Conservation (phyloP, 2,797 vertebrate genomes). For the Podargus strigoides region DNA sequence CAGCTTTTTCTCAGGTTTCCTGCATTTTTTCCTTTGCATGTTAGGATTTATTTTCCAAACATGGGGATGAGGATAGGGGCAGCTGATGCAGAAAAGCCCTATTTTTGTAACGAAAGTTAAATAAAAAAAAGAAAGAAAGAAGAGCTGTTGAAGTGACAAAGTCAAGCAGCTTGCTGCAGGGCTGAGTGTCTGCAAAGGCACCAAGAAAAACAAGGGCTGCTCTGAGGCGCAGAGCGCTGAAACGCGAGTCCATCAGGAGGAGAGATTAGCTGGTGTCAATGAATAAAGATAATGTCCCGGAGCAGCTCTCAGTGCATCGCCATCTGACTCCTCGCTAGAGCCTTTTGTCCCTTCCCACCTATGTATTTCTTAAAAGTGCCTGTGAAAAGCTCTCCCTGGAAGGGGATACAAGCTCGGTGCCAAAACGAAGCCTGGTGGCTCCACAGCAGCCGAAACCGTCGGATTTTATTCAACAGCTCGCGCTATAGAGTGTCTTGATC, state of each 20-base stretch:
- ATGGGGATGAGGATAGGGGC: not conserved
- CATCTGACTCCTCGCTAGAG: not conserved
- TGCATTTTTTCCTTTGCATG: not conserved
- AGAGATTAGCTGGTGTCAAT: slow-evolving; percentile 8
- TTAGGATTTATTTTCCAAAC: not conserved
- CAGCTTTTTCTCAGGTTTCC: not conserved
- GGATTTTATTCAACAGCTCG: not conserved
- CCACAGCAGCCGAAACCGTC: not conserved
- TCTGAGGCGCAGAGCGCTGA: not conserved
- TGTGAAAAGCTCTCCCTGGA: not conserved
- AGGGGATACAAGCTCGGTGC: not conserved
- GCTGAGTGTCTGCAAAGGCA: not conserved
- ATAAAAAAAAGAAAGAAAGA: not conserved
- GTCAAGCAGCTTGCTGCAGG: not conserved
- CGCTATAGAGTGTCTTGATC: slow-evolving; percentile 10
- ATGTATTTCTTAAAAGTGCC: not conserved
- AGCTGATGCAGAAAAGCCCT: not conserved
- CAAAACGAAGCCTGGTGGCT: not conserved
- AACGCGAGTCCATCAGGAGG: not conserved
- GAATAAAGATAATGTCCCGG: not conserved
- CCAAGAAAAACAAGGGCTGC: not conserved
- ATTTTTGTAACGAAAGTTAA: not conserved
- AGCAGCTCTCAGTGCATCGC: not conserved
- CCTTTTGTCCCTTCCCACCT: slow-evolving; percentile 29
- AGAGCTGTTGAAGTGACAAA: not conserved